These are phyloP conservation scores for Acanthosoma haemorrhoidale DNA, from an alignment of 2,888 invertebrate genomes.

Conservation along the genomic window DNA sequence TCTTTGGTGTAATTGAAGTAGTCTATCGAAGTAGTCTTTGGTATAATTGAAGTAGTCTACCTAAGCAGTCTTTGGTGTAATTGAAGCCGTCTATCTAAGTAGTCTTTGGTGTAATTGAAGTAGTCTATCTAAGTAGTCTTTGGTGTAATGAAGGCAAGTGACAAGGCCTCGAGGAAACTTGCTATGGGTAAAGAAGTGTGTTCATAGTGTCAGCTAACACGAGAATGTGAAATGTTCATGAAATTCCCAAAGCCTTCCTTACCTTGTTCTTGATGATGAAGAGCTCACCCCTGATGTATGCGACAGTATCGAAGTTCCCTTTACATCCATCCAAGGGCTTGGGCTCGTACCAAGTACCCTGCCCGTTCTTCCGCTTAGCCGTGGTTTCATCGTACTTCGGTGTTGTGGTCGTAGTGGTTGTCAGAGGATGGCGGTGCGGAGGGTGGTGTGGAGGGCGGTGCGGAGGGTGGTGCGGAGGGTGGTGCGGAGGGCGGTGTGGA, in stretches of 20 bases:
- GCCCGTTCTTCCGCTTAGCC: background rate
- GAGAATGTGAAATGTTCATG: no score
- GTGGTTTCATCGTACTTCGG: background rate
- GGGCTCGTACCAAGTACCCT: background rate
- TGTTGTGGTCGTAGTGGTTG: background rate
- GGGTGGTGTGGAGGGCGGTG: background rate
- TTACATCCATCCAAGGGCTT: slow-evolving; percentile 54
- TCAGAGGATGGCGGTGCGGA: background rate
- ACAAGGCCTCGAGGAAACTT: no score
- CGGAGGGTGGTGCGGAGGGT: background rate
- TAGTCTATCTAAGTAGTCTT: no score
- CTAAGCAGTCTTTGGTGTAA: no score
- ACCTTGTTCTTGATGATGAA: slow-evolving; percentile 57
- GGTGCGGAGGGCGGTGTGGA: background rate
- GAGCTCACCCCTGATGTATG: slow-evolving; percentile 55
- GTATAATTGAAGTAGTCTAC: no score
- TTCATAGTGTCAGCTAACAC: no score
- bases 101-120: no score
- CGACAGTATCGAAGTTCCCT: slow-evolving; percentile 63
- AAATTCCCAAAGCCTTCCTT: slow-evolving; percentile 40
- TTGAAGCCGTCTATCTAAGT: no score
- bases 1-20: no score
- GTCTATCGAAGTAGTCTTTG: no score
- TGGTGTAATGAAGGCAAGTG: no score
- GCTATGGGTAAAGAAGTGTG: no score